Percentiles rank a stretch among this genome's conserved stretches.
Evolutionary conservation across 2,797 vertebrate genomes (phyloP).

Genomic region (Acipenser ruthenus): DNA sequence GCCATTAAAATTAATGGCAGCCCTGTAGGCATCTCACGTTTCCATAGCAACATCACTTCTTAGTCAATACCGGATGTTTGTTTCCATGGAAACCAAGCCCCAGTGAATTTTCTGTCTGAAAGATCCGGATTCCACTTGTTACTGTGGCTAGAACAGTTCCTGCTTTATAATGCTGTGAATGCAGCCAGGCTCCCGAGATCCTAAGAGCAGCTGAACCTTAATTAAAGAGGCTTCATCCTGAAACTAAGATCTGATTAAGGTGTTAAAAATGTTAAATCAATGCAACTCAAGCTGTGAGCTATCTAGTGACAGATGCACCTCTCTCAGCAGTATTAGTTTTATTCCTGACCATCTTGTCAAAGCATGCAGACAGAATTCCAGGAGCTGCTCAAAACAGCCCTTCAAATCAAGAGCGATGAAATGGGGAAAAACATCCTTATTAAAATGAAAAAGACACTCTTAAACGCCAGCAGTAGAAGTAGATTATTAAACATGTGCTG

Average conservation of each 20-base stretch:
- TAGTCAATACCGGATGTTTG: conserved; percentile 51
- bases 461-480: too few relatives aligned
- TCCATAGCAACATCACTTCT: conserved; percentile 66
- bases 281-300: neutral
- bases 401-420: too few relatives aligned
- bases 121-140: conserved; percentile 20
- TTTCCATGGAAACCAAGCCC: conserved; percentile 55
- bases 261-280: neutral
- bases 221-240: neutral
- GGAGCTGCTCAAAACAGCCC: too few relatives aligned
- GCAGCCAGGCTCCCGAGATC: neutral
- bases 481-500: too few relatives aligned
- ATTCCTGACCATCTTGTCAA: too few relatives aligned
- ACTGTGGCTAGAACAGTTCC: neutral
- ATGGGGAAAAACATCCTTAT: too few relatives aligned
- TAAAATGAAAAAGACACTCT: too few relatives aligned
- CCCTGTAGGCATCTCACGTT: conserved; percentile 59
- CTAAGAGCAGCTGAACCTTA: neutral
- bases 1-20: conserved; percentile 37
- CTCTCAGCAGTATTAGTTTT: too few relatives aligned
- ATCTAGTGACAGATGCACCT: too few relatives aligned
- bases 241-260: conserved; percentile 4
- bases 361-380: too few relatives aligned
- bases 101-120: conserved; percentile 22
- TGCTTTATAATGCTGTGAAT: neutral